Evolutionary conservation across 2,888 invertebrate species (phyloP).

Genomic region (Epicampocera succincta): DNA sequence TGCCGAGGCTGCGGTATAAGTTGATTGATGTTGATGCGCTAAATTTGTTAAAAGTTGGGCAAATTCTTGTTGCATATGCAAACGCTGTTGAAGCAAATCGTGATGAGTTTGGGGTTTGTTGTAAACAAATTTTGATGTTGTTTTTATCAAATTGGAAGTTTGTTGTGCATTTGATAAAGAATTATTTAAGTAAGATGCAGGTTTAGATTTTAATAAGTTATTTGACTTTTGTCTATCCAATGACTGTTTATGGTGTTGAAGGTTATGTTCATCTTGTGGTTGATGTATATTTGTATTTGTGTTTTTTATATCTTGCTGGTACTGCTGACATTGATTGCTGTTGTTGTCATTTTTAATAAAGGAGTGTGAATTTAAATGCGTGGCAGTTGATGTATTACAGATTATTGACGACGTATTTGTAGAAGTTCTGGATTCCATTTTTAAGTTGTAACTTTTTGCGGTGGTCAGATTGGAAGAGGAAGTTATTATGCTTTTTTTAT

Average conservation of each 20-base stretch:
- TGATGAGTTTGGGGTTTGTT: conserved; percentile 79
- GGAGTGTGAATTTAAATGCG: conserved; percentile 66
- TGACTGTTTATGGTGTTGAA: conserved; percentile 63
- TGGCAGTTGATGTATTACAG: conserved; percentile 42
- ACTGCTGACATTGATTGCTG: conserved; percentile 64
- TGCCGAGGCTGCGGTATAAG: conserved; percentile 54
- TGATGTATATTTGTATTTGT: conserved; percentile 65
- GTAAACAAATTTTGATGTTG: conserved; percentile 78
- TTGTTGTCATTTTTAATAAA: conserved; percentile 51
- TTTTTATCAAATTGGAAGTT: conserved; percentile 73
- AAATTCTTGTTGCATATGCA: conserved; percentile 78
- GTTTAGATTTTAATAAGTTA: conserved; percentile 54
- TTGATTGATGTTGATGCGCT: conserved; percentile 70
- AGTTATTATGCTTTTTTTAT: conserved; percentile 46
- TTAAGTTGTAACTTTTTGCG: conserved; percentile 62
- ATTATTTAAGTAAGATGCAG: conserved; percentile 56
- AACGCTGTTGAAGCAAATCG: conserved; percentile 77
- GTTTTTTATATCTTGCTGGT: conserved; percentile 59
- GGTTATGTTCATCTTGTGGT: conserved; percentile 64
- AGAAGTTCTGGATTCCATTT: conserved; percentile 52
- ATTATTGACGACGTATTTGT: conserved; percentile 58
- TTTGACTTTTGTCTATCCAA: conserved; percentile 61
- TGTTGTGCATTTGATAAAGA: conserved; percentile 45
- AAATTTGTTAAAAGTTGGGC: conserved; percentile 77
- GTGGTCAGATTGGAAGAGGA: conserved; percentile 54